Conservation (phyloP, 2,888 invertebrate genomes). For the Gerris lacustris region DNA sequence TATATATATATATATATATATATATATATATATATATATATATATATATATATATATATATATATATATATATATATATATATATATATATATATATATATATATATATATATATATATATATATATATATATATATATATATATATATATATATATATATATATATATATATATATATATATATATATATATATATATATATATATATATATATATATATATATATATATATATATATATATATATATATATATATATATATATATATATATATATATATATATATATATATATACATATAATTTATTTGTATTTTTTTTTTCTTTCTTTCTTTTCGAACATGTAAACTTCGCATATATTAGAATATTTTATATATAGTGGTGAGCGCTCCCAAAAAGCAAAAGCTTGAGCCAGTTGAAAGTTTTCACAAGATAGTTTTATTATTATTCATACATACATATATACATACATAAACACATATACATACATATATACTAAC, state of each 20-base stretch:
- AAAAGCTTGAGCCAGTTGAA: too few relatives aligned
- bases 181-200: constrained; percentile 1
- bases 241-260: constrained; percentile 1
- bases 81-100: neutral
- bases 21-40: neutral
- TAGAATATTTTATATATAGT: too few relatives aligned
- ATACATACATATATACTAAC: neutral
- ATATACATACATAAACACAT: neutral
- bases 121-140: constrained; percentile 1
- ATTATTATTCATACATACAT: neutral
- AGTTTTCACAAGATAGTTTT: too few relatives aligned
- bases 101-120: neutral
- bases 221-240: neutral
- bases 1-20: constrained; percentile 1
- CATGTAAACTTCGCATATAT: too few relatives aligned
- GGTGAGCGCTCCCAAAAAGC: too few relatives aligned
- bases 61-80: constrained; percentile 1
- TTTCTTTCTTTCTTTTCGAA: too few relatives aligned
- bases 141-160: neutral
- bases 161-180: neutral
- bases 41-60: neutral
- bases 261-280: neutral
- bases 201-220: neutral
- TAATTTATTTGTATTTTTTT: neutral
- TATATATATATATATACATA: neutral